These are phyloP conservation scores for Lucifuga dentata DNA, from an alignment of 2,113 vertebrate species.

Conservation along the genomic window DNA sequence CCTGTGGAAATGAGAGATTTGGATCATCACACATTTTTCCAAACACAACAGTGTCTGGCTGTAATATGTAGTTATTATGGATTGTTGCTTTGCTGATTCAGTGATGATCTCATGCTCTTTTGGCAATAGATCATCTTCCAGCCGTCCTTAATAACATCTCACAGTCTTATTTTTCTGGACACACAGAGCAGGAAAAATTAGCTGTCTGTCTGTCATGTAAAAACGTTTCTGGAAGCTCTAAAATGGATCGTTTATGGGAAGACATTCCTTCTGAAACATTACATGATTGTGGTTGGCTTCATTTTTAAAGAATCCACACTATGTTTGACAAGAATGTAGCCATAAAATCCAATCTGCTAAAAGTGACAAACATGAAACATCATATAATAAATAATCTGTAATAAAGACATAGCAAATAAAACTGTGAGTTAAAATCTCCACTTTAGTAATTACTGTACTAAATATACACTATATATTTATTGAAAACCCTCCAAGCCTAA, in stretches of 20 bases:
- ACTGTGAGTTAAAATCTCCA: too few relatives aligned
- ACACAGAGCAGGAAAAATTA: constrained; percentile 36
- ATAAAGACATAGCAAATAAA: too few relatives aligned
- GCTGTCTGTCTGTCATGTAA: constrained; percentile 42
- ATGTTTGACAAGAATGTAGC: too few relatives aligned
- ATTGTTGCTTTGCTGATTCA: constrained; percentile 63
- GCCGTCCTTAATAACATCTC: constrained; percentile 57
- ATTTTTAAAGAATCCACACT: constrained; percentile 2
- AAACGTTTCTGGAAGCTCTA: constrained; percentile 51
- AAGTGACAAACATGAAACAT: too few relatives aligned
- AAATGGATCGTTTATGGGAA: constrained; percentile 38
- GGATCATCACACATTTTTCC: constrained; percentile 55
- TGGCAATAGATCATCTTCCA: constrained; percentile 62
- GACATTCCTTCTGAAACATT: constrained; percentile 41
- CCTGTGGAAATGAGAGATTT: constrained; percentile 29
- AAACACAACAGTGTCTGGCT: constrained; percentile 67
- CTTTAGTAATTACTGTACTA: too few relatives aligned
- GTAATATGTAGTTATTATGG: constrained; percentile 66
- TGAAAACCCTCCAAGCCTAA: too few relatives aligned
- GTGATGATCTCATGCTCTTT: constrained; percentile 69
- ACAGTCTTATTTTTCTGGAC: constrained; percentile 61
- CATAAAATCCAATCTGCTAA: too few relatives aligned
- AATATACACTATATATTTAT: too few relatives aligned
- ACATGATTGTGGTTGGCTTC: constrained; percentile 13
- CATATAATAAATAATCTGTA: too few relatives aligned